phyloP scores from a whole-genome alignment of 1,140 invertebrate species.

The Arion vulgaris region DNA sequence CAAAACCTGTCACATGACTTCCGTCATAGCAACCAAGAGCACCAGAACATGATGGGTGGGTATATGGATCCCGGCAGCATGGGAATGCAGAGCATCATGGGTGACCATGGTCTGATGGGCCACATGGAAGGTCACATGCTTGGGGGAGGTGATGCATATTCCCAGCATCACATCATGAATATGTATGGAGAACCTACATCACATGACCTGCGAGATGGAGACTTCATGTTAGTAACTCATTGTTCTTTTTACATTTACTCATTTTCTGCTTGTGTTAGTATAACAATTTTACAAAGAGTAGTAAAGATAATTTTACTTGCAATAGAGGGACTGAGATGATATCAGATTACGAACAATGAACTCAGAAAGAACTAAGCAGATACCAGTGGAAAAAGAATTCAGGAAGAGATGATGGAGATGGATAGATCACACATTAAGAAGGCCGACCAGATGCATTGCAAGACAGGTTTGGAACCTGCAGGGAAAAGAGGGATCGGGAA shows the following conservation, averaged over 20 bases:
- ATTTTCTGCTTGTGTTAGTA: too few species aligned
- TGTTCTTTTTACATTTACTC: neutral
- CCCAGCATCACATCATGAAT: slow-evolving; percentile 36
- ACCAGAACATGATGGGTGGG: slow-evolving; percentile 21
- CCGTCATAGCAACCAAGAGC: slow-evolving; percentile 3
- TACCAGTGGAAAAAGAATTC: too few species aligned
- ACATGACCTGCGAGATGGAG: slow-evolving; percentile 22
- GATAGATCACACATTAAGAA: too few species aligned
- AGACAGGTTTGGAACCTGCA: too few species aligned
- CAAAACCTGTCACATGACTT: slow-evolving; percentile 33
- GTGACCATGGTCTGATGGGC: slow-evolving; percentile 27
- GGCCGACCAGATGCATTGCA: too few species aligned
- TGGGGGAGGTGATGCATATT: slow-evolving; percentile 32
- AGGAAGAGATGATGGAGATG: too few species aligned
- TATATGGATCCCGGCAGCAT: slow-evolving; percentile 25
- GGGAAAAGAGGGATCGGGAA: too few species aligned
- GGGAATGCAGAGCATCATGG: slow-evolving; percentile 35
- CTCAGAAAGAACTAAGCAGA: too few species aligned
- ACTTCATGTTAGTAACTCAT: slow-evolving; percentile 1
- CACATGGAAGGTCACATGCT: slow-evolving; percentile 33
- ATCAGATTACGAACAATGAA: too few species aligned
- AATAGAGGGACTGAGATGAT: too few species aligned
- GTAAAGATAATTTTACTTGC: too few species aligned
- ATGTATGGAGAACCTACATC: slow-evolving; percentile 35
- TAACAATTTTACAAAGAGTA: too few species aligned